Evolutionary conservation across 1,140 invertebrate genomes (phyloP), one percentile per base, ranked within the genome.

Genomic region (Drosophila ficusphila): DNA sequence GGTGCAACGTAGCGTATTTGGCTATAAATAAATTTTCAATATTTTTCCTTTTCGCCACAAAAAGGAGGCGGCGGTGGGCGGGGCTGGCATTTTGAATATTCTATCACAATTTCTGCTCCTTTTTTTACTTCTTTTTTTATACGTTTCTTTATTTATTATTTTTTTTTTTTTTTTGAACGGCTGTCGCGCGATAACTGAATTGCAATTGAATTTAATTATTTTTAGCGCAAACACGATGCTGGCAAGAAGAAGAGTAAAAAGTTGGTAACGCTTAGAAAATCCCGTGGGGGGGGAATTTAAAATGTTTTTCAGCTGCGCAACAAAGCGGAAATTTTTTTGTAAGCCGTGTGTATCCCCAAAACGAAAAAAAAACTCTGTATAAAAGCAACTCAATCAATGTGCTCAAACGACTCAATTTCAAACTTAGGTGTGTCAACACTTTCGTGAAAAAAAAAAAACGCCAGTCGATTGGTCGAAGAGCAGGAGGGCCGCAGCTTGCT

Each of bases 1-100:
- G 79, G 78, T 82, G 79, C 79, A 83, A 31, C 74, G 69, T 83
- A 83, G 53, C 79, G 79, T 83, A 83, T 82, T 82, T 78, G 62
- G 69, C 79, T 82, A 82, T 78, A 82, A 82, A 82, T 82, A 82
- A 78, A 85, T 85, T 70, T 82, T 85, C 70, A 85, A 85, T 82
- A 85, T 78, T 78, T 69, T 78, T 29, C 18, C 42, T 51, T 25
- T 25, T 38, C 29, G 27, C 39, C 31, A 14, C 21, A 31, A 5
- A 19, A 57, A 46, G 14, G 7, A 12, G 4, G 11, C 4, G 48
- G 42, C 2, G n/a, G 1, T 3, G 2, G 2, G 27, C 2, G 14
- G 25, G 18, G 11, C 9, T 8, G 29, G 36, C 29, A 39, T 48
- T 48, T 49, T 41, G 42, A 47, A 65, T 67, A 65, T 67, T 51